These are phyloP conservation scores for Sphaeridia pumilis DNA, from an alignment of 2,888 invertebrate species.

Conservation along the genomic window DNA sequence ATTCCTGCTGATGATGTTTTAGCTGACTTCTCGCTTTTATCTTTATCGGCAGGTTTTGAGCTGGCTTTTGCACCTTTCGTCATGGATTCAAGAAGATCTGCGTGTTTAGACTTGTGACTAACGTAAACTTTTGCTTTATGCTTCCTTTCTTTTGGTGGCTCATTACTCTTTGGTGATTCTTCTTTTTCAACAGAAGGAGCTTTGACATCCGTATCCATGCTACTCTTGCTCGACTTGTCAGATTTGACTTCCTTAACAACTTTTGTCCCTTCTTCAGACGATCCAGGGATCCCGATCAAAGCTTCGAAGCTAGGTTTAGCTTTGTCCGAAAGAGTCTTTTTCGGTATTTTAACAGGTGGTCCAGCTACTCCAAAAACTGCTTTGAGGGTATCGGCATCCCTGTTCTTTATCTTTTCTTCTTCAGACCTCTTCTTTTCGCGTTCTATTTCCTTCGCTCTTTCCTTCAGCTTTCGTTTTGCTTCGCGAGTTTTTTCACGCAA, in stretches of 20 bases:
- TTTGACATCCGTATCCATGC: conserved; percentile 14
- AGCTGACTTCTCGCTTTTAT: no score
- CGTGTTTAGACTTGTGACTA: conserved; percentile 23
- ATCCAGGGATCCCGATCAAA: conserved; percentile 32
- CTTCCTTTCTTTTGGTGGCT: conserved; percentile 15
- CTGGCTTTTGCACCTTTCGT: conserved; percentile 17
- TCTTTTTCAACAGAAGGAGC: no score
- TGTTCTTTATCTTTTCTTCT: conserved; percentile 43
- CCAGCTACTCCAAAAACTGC: conserved; percentile 23
- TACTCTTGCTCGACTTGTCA: conserved; percentile 1
- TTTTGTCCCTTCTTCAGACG: conserved; percentile 13
- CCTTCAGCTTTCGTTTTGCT: conserved; percentile 39
- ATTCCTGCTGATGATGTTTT: not conserved
- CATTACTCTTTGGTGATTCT: conserved; percentile 2
- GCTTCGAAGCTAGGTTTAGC: conserved; percentile 27
- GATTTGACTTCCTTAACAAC: conserved; percentile 12
- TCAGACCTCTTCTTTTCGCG: conserved; percentile 21
- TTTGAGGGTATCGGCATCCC: conserved; percentile 55
- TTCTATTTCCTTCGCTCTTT: conserved; percentile 42
- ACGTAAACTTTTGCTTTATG: conserved; percentile 28
- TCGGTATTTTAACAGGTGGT: conserved; percentile 35
- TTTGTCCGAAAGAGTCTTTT: no score
- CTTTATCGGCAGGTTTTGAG: conserved; percentile 16
- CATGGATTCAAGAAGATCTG: conserved; percentile 31
- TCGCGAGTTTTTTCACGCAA: conserved; percentile 34